Conservation (phyloP, 2,888 invertebrate species). For the Acrobasis repandana region DNA sequence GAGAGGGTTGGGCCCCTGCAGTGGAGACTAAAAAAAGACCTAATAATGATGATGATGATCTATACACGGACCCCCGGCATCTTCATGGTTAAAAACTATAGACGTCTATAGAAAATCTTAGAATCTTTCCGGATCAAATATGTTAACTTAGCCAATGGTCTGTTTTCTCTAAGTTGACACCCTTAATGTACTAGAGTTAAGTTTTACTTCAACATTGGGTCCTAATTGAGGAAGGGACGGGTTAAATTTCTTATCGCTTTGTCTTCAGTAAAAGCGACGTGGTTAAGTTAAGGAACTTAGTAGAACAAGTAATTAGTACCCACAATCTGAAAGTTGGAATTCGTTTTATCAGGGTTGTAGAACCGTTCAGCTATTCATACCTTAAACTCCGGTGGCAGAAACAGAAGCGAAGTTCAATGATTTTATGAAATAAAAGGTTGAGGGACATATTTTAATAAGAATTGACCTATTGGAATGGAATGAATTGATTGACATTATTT, state of each 20-base stretch:
- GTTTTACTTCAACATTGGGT: constrained; percentile 30
- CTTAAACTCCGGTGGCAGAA: not conserved
- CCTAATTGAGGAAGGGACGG: constrained; percentile 31
- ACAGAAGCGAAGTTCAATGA: not conserved
- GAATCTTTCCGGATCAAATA: too few species aligned
- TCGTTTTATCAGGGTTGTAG: too few species aligned
- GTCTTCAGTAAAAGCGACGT: constrained; percentile 26
- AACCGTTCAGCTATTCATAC: not conserved
- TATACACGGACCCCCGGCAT: too few species aligned
- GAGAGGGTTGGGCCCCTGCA: too few species aligned
- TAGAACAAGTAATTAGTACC: constrained; percentile 23
- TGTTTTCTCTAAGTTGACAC: not conserved
- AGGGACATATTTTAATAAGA: too few species aligned
- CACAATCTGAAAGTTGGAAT: constrained; percentile 17
- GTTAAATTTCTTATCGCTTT: constrained; percentile 36
- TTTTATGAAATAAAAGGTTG: too few species aligned
- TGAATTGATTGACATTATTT: too few species aligned
- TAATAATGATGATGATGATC: too few species aligned
- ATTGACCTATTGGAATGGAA: too few species aligned
- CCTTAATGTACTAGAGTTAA: constrained; percentile 22
- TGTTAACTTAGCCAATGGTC: not conserved
- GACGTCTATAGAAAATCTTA: too few species aligned
- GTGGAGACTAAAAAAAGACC: too few species aligned
- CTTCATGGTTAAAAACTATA: too few species aligned
- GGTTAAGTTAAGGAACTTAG: constrained; percentile 28